Evolutionary conservation across 2,113 vertebrate species (phyloP), one percentile per base, ranked within the genome.

Genomic region (Ceyx cyanopectus): DNA sequence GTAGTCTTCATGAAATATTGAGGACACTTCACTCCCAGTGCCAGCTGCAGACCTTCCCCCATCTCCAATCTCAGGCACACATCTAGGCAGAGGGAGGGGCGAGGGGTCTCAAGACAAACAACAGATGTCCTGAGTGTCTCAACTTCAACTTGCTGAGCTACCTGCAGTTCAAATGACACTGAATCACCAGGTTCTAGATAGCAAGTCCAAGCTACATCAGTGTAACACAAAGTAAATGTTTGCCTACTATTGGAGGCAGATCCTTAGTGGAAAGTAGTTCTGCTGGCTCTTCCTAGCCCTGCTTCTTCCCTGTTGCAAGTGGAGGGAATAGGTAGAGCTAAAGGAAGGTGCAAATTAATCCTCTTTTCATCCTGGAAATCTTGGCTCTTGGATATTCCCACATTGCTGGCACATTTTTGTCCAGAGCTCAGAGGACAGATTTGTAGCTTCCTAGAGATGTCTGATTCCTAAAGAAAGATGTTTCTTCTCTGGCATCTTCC

Each of bases 351-450:
- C 17, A 27, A 21, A 9, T 16, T 21, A 32, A 56, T 20, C 51
- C 34, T 56, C 26, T 26, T 73, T 77, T 45, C 1, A 0, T 21
- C n/a, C 40, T 61, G 72, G 68, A 85, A 73, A 14, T 83, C 32
- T 56, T 68, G 57, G 32, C 8, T 24, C 5, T 21, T 26, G 48
- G 10, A 27, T 77, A 30, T 37, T 61, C n/a, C 50, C 0, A 1
- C 0, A 0, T 83, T 84, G 74, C 65, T 11, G 2, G 37, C 9
- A n/a, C 0, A 1, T 48, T 57, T 57, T 80, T 66, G 10, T 30
- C 48, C 51, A 70, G 45, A 78, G 46, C 66, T 74, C 46, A 53
- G 56, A 69, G 29, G 30, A 76, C 27, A 69, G 46, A 62, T 77
- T 16, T 83, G 12, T 66, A 81, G 32, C 53, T 81, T 92, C 57